Conservation (phyloP, 2,113 vertebrate genomes). For the Morphnarchus princeps region DNA sequence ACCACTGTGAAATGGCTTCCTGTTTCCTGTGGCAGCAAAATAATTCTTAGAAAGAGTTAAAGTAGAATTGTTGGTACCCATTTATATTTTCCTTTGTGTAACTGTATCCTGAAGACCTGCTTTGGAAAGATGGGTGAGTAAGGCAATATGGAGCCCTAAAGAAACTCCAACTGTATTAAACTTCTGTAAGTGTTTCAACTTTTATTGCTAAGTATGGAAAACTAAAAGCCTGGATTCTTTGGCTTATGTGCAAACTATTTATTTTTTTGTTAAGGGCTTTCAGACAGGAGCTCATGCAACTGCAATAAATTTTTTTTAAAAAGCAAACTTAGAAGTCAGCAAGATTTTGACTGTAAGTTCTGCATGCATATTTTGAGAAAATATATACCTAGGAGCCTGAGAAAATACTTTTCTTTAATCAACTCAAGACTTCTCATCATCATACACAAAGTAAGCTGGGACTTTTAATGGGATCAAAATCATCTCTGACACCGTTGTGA, state of each 20-base stretch:
- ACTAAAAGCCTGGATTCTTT: conserved; percentile 27
- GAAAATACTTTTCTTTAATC: conserved; percentile 17
- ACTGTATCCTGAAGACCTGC: background rate
- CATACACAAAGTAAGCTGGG: background rate
- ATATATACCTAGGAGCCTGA: background rate
- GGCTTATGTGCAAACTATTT: conserved; percentile 4
- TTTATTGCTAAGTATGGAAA: conserved; percentile 42
- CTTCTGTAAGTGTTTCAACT: conserved; percentile 27
- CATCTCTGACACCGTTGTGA: background rate
- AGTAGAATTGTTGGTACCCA: conserved; percentile 13
- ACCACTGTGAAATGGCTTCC: background rate
- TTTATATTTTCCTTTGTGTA: conserved; percentile 12
- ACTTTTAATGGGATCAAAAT: background rate
- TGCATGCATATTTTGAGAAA: background rate
- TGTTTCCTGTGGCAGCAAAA: background rate
- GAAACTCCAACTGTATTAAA: conserved; percentile 18
- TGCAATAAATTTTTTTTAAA: background rate
- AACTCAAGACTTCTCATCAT: background rate
- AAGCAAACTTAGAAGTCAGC: conserved; percentile 17
- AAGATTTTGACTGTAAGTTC: background rate
- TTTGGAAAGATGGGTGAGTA: conserved; percentile 6
- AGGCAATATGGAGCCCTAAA: conserved; percentile 1
- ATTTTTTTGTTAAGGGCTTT: background rate
- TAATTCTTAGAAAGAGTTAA: conserved; percentile 27
- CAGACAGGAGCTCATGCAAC: background rate